Evolutionary conservation across 2,113 vertebrate species (phyloP), one percentile per base, ranked within the genome.

Genomic region (Acanthisitta chloris): DNA sequence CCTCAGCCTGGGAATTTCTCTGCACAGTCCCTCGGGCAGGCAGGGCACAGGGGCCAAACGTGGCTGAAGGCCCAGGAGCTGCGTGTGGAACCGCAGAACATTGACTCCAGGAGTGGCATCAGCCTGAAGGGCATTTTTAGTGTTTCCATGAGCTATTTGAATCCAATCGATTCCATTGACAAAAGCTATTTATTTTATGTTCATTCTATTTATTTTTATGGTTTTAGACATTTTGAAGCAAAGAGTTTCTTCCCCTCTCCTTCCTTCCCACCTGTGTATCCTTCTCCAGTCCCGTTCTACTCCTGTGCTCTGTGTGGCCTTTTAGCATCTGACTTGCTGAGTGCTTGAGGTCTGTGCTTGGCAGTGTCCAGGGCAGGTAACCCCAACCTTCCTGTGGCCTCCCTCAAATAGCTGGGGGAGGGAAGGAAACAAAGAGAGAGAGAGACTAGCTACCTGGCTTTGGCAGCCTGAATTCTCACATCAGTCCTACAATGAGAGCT

Each of bases 401-500:
- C 12, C 42, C 25, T 59, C 33, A 55, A 43, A 79, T 45, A n/a
- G 33, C 23, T 43, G 59, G 23, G 6, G 13, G 4, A 5, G 10
- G 16, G 1, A 1, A 4, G 10, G 2, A 8, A 5, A 43, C 31
- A 7, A n/a, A 19, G 17, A 10, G 10, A 43, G 31, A 7, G 31
- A 19, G 17, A 10, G 10, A 14, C 16, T 55, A 29, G 7, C 64
- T 55, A 71, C 16, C 23, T 71, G 34, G 14, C 24, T 81, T 67
- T 58, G 33, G 16, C 34, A 91, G 12, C 29, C 43, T 71, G 8
- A 45, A 26, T 65, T 77, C 28, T 69, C 36, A 26, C 6, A 23
- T 62, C 11, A 10, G 67, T 81, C 65, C 55, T 84, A 21, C 42
- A 89, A 52, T 33, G 12, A 10, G 79, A 67, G 19, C 6, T 78